Conservation (phyloP, 2,888 invertebrate genomes). For the Calameuta pallipes region DNA sequence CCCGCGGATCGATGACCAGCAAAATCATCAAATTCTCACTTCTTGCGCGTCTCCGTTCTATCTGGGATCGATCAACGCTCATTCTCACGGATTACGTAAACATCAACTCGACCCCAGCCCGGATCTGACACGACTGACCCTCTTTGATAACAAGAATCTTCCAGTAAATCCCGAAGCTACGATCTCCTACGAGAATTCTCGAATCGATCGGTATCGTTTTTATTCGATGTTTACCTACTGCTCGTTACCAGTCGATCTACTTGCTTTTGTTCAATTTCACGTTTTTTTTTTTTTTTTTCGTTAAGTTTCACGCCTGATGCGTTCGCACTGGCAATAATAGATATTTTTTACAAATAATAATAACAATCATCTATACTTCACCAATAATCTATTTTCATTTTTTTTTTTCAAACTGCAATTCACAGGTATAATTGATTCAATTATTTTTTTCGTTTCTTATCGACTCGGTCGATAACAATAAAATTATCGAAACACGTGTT, state of each 20-base stretch:
- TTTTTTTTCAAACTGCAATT: too few species aligned
- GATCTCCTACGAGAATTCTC: too few species aligned
- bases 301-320: too few species aligned
- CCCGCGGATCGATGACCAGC: background rate
- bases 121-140: background rate
- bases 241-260: background rate
- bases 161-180: background rate
- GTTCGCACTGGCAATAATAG: too few species aligned
- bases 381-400: too few species aligned
- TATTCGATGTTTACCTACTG: background rate
- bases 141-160: background rate
- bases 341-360: too few species aligned
- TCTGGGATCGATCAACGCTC: background rate
- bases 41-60: slow-evolving; percentile 6
- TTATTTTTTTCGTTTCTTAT: too few species aligned
- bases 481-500: too few species aligned
- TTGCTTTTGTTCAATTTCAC: background rate
- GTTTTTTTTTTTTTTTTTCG: too few species aligned
- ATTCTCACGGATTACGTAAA: background rate
- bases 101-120: background rate
- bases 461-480: too few species aligned
- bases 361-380: too few species aligned
- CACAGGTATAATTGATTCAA: too few species aligned
- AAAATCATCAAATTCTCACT: background rate
- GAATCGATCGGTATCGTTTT: background rate